A percentile compares a stretch with the other conserved stretches of the same genome.
Conservation (phyloP, 2,113 vertebrate species). For the Neotoma lepida region DNA sequence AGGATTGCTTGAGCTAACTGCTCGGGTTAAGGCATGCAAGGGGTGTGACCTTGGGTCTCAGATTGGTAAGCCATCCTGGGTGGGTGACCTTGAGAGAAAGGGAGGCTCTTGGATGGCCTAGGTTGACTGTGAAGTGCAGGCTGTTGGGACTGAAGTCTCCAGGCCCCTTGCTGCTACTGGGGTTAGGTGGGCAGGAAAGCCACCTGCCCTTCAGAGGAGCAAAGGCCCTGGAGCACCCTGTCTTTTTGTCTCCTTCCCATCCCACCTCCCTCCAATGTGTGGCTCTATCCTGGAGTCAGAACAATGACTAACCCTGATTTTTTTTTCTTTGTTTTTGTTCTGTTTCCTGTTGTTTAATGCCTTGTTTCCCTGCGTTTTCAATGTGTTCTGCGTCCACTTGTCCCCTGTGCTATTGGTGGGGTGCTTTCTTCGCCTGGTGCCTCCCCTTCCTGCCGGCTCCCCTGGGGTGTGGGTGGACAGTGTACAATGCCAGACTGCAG, state of each 20-base stretch:
- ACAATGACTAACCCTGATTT: constrained; percentile 78
- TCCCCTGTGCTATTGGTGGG: constrained; percentile 18
- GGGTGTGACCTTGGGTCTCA: not conserved
- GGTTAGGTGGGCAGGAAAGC: constrained; percentile 4
- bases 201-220: not conserved
- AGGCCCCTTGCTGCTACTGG: not conserved
- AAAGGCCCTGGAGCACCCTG: not conserved
- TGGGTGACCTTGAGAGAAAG: not conserved
- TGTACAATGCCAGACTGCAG: constrained; percentile 94
- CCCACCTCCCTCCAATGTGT: not conserved
- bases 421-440: constrained; percentile 71
- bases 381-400: constrained; percentile 76
- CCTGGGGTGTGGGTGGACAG: constrained; percentile 84
- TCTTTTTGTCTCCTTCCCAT: not conserved
- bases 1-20: not conserved
- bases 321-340: constrained; percentile 79
- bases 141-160: not conserved
- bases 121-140: not conserved
- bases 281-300: not conserved
- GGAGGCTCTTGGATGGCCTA: not conserved
- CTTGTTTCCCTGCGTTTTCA: constrained; percentile 67
- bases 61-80: not conserved
- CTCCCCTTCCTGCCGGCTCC: constrained; percentile 82
- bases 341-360: constrained; percentile 77
- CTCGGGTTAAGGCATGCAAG: not conserved